Percentiles rank a stretch among this genome's conserved stretches.
phyloP scores from a whole-genome alignment of 35 echinoderm and acorn worm species.

The Antedon bifida region DNA sequence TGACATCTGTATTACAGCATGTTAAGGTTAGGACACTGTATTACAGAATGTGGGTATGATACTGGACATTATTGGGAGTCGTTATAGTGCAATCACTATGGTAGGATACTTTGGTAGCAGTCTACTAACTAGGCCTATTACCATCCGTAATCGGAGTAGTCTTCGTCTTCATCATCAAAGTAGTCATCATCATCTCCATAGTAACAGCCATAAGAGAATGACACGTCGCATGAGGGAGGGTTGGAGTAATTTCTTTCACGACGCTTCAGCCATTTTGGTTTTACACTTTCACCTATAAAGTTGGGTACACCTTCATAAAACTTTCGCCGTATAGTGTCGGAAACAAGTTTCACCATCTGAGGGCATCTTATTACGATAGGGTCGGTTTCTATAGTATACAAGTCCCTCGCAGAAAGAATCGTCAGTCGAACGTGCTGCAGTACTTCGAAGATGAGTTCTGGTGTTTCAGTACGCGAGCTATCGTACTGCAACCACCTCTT shows the following conservation, averaged over 20 bases:
- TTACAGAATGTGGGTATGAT: no score
- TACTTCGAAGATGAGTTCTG: not conserved
- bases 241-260: not conserved
- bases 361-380: not conserved
- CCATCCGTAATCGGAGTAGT: not conserved
- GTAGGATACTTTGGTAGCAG: no score
- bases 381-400: not conserved
- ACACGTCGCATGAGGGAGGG: not conserved
- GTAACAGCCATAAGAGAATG: not conserved
- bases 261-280: not conserved
- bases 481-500: not conserved
- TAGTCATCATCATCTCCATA: not conserved
- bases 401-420: not conserved
- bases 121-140: no score
- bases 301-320: not conserved
- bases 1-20: no score
- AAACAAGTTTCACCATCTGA: not conserved
- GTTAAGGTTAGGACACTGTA: no score
- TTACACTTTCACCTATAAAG: not conserved
- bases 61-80: no score
- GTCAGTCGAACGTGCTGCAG: not conserved
- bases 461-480: not conserved
- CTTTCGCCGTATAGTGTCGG: not conserved
- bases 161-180: not conserved
- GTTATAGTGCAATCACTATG: no score